Evolutionary conservation across 2,888 invertebrate genomes (phyloP).

Genomic region (Ethmia dodecea): DNA sequence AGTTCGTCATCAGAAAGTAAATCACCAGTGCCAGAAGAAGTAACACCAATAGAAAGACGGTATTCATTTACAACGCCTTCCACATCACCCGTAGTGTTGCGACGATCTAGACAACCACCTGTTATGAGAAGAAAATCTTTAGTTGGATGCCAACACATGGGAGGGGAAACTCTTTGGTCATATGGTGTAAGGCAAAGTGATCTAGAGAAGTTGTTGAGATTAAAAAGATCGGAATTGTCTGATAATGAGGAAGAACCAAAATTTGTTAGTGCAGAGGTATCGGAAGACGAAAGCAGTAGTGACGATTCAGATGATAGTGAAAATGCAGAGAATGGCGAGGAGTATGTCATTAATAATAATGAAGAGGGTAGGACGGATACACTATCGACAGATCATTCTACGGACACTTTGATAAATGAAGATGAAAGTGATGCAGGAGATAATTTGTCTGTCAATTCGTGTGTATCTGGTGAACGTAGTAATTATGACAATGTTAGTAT

Average conservation of each 20-base stretch:
- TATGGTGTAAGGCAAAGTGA: constrained; percentile 69
- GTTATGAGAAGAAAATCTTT: constrained; percentile 64
- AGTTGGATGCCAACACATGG: constrained; percentile 38
- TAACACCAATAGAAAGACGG: constrained; percentile 37
- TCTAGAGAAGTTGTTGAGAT: constrained; percentile 59
- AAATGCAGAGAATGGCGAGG: constrained; percentile 45
- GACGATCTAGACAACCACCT: constrained; percentile 63
- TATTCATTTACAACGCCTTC: constrained; percentile 57
- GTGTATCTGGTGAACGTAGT: constrained; percentile 49
- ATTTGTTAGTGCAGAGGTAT: constrained; percentile 21
- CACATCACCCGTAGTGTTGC: constrained; percentile 50
- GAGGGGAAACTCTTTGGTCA: constrained; percentile 64
- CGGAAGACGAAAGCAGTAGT: constrained; percentile 37
- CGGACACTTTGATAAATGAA: constrained; percentile 67
- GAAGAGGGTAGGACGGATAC: constrained; percentile 59
- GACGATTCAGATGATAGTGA: constrained; percentile 46
- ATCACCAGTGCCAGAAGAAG: constrained; percentile 36
- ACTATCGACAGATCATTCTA: constrained; percentile 64
- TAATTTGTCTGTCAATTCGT: constrained; percentile 38
- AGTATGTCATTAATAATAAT: constrained; percentile 52
- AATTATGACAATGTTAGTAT: constrained; percentile 74
- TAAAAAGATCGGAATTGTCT: constrained; percentile 60
- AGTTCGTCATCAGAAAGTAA: constrained; percentile 43
- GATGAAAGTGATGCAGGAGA: constrained; percentile 59
- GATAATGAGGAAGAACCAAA: constrained; percentile 58